A percentile compares a stretch with the other conserved stretches of the same genome.
phyloP scores from a whole-genome alignment of 2,113 vertebrate species.

The Holacanthus passer region DNA sequence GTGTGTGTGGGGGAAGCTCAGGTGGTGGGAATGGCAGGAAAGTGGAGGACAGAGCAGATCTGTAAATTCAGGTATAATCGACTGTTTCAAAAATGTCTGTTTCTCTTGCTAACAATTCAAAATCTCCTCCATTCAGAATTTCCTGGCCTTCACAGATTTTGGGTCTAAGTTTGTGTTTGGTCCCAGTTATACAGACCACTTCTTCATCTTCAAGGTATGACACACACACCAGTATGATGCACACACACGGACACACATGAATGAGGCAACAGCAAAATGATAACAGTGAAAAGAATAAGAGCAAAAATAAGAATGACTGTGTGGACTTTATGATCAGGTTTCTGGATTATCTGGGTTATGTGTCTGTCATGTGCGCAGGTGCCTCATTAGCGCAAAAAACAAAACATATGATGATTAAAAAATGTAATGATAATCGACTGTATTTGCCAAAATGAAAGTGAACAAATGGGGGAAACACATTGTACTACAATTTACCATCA shows the following conservation, averaged over 20 bases:
- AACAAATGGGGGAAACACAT: not conserved
- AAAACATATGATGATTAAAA: not conserved
- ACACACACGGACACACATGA: not conserved
- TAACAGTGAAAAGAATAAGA: not conserved
- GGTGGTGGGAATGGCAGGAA: too few relatives aligned
- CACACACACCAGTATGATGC: not conserved
- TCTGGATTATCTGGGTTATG: not conserved
- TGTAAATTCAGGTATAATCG: too few relatives aligned
- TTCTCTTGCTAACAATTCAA: slow-evolving; percentile 15
- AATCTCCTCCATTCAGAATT: slow-evolving; percentile 66
- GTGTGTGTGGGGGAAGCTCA: too few relatives aligned
- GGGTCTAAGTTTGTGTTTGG: slow-evolving; percentile 91
- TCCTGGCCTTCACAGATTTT: slow-evolving; percentile 85
- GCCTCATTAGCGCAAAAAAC: not conserved
- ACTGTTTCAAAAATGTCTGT: not conserved
- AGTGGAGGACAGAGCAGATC: too few relatives aligned
- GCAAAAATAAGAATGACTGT: not conserved
- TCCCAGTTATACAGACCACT: slow-evolving; percentile 86
- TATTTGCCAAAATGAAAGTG: not conserved
- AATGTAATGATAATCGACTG: not conserved
- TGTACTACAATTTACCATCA: not conserved
- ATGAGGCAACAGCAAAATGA: not conserved
- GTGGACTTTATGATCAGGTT: not conserved
- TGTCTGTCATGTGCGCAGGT: not conserved
- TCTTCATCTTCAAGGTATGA: slow-evolving; percentile 91